Percentiles rank a stretch among this genome's conserved stretches.
phyloP scores from a whole-genome alignment of 2,797 vertebrate genomes.

The Eremophila alpestris region DNA sequence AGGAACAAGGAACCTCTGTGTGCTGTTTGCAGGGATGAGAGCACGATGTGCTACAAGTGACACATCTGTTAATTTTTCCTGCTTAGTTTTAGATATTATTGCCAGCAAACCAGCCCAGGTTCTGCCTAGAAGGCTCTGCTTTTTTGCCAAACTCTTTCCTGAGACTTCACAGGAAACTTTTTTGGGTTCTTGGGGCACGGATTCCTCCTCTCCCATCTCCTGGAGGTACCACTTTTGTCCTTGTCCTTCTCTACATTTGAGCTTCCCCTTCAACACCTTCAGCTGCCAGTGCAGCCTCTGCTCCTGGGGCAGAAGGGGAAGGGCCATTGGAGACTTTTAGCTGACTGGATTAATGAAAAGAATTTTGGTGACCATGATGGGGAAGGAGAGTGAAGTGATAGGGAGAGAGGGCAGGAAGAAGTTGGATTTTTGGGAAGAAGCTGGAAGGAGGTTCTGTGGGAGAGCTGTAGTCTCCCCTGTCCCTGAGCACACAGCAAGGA shows the following conservation, averaged over 20 bases:
- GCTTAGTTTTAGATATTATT: background rate
- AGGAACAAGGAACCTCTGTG: background rate
- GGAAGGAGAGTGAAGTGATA: background rate
- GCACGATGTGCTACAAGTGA: background rate
- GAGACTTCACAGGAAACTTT: background rate
- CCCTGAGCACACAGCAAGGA: accelerated
- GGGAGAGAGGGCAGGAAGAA: background rate
- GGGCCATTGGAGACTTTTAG: background rate
- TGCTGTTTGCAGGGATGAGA: background rate
- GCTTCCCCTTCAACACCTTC: background rate
- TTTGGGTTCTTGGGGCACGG: background rate
- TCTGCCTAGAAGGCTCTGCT: background rate
- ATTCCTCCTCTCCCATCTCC: background rate
- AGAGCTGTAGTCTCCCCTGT: accelerated
- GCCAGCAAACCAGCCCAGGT: background rate
- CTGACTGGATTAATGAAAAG: background rate
- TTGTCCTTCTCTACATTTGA: background rate
- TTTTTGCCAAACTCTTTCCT: background rate
- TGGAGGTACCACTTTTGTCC: background rate
- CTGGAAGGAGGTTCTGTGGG: accelerated
- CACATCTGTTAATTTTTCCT: background rate
- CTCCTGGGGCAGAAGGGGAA: background rate
- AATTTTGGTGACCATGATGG: background rate
- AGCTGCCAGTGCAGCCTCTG: background rate
- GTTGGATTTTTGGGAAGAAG: accelerated